Conservation (phyloP, 23 tunicate species). For the Botrylloides violaceus region DNA sequence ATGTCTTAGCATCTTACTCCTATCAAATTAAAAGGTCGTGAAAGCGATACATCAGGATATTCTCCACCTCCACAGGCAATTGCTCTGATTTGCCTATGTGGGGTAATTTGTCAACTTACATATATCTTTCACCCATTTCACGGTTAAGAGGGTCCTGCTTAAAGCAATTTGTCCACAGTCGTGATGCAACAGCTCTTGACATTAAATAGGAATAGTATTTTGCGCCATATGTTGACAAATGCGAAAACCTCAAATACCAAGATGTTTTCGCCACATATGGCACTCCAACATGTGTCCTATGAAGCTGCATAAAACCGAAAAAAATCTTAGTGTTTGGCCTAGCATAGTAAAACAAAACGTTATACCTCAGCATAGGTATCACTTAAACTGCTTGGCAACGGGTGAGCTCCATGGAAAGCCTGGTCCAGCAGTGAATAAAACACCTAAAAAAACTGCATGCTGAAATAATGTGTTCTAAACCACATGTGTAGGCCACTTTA, state of each 20-base stretch:
- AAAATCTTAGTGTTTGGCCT: background rate
- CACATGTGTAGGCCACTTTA: no score
- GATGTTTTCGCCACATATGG: constrained; percentile 43
- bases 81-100: no score
- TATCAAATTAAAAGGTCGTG: background rate
- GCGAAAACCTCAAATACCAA: constrained; percentile 74
- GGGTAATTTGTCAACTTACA: constrained; percentile 30
- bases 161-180: constrained; percentile 75
- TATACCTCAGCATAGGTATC: constrained; percentile 13
- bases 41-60: no score
- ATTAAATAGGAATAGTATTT: constrained; percentile 87
- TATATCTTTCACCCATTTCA: constrained; percentile 62
- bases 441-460: constrained; percentile 53
- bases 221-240: constrained; percentile 88
- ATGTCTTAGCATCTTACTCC: constrained; percentile 60
- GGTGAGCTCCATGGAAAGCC: constrained; percentile 36
- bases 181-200: constrained; percentile 84
- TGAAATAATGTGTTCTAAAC: no score
- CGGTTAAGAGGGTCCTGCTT: constrained; percentile 51
- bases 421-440: constrained; percentile 67
- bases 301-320: constrained; percentile 29
- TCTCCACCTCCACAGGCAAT: no score
- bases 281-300: constrained; percentile 43
- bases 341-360: background rate
- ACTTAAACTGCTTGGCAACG: constrained; percentile 5